Evolutionary conservation across 2,888 invertebrate species (phyloP).

Genomic region (Artemia sinica): DNA sequence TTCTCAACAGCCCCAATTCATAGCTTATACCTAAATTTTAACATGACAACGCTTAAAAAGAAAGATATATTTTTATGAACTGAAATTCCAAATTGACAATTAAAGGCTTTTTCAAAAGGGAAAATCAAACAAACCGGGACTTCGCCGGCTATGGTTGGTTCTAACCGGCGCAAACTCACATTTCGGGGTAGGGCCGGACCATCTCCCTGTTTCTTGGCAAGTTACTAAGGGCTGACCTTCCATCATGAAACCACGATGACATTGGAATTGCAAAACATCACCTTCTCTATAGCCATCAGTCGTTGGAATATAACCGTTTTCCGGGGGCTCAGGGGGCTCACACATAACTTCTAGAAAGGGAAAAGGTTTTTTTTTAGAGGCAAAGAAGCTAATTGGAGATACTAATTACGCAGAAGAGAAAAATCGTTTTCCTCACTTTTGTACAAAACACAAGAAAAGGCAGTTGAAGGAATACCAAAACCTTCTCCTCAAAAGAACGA

Average conservation of each 20-base stretch:
- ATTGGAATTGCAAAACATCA: slow-evolving; percentile 69
- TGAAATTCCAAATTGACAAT: no score
- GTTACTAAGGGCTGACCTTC: slow-evolving; percentile 75
- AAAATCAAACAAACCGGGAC: background rate
- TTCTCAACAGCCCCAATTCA: no score
- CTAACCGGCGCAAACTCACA: slow-evolving; percentile 39
- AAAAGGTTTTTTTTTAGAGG: slow-evolving; percentile 9
- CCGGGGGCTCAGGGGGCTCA: slow-evolving; percentile 51
- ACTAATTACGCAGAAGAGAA: no score
- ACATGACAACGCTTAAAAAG: no score
- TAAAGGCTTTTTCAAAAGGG: background rate
- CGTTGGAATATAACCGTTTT: slow-evolving; percentile 60
- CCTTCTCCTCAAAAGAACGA: no score
- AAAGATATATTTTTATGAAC: no score
- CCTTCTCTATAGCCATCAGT: slow-evolving; percentile 61
- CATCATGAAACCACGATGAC: slow-evolving; percentile 70
- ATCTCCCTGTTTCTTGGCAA: slow-evolving; percentile 68
- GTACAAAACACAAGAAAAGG: no score
- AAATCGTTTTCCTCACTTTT: no score
- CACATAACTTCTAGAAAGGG: slow-evolving; percentile 53
- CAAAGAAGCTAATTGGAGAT: background rate
- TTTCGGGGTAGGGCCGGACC: slow-evolving; percentile 67
- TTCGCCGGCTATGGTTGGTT: slow-evolving; percentile 7
- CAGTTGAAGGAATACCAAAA: no score
- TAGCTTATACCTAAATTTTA: no score